Evolutionary conservation across 2,888 invertebrate species (phyloP).

Genomic region (Callosobruchus maculatus): DNA sequence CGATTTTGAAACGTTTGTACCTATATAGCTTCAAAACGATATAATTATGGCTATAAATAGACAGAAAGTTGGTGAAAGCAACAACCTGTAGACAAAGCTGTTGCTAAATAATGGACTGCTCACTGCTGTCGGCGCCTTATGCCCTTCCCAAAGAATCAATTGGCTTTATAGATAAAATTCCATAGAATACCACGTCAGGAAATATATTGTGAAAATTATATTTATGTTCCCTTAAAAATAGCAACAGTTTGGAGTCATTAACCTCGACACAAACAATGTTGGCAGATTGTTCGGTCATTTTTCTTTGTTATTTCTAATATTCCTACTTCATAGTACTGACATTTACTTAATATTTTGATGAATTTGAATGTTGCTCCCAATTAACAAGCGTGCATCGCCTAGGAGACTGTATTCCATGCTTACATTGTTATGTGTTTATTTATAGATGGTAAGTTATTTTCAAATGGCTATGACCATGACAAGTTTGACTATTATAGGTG

Average conservation of each 20-base stretch:
- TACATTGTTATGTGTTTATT: no score
- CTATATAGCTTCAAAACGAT: no score
- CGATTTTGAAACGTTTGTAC: no score
- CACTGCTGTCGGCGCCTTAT: neutral
- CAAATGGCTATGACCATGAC: neutral
- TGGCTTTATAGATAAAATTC: neutral
- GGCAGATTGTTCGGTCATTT: neutral
- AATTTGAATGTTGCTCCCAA: no score
- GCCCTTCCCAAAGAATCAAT: neutral
- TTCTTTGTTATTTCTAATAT: neutral
- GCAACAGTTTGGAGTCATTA: neutral
- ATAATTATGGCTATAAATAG: no score
- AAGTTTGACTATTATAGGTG: no score
- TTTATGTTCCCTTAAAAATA: neutral
- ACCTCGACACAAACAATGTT: neutral
- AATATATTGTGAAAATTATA: constrained; percentile 4
- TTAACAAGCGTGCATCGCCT: no score
- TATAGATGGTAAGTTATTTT: neutral
- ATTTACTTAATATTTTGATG: neutral
- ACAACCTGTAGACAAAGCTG: neutral
- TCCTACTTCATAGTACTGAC: neutral
- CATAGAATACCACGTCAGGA: neutral
- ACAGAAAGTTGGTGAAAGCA: no score
- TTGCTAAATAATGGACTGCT: neutral
- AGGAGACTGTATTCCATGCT: no score